Conservation (phyloP, 2,888 invertebrate genomes). For the Diachrysia chrysitis region DNA sequence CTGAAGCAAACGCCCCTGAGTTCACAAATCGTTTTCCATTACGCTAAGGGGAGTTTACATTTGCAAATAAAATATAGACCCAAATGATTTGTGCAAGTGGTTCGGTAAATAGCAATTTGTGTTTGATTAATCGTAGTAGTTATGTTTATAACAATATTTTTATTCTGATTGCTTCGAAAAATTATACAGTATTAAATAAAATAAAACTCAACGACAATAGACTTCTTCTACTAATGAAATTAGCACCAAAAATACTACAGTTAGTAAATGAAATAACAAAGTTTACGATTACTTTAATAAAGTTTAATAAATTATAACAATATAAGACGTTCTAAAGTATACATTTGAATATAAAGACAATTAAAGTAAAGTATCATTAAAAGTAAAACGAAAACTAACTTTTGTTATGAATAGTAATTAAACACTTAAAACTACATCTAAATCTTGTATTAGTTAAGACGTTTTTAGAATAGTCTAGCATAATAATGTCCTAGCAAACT, state of each 20-base stretch:
- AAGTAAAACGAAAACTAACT: not conserved
- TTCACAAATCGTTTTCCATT: slow-evolving; percentile 71
- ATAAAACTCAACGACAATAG: not conserved
- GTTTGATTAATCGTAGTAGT: slow-evolving; percentile 46
- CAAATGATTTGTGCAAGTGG: slow-evolving; percentile 56
- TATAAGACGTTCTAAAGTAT: not conserved
- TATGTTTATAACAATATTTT: slow-evolving; percentile 21
- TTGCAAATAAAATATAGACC: slow-evolving; percentile 59
- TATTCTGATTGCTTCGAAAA: slow-evolving; percentile 15
- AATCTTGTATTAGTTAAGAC: slow-evolving; percentile 3
- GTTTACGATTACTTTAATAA: not conserved
- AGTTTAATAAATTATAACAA: not conserved
- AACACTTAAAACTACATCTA: slow-evolving; percentile 2
- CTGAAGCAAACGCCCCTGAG: slow-evolving; percentile 74
- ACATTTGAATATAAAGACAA: not conserved
- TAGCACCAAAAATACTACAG: not conserved
- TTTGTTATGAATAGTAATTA: not conserved
- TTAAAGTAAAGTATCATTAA: not conserved
- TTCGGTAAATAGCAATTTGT: slow-evolving; percentile 50
- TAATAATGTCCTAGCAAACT: slow-evolving; percentile 14
- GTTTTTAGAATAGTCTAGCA: slow-evolving; percentile 20
- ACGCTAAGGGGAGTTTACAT: slow-evolving; percentile 60
- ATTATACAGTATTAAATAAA: not conserved
- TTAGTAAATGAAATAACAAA: not conserved
- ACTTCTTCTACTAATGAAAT: not conserved